Base-by-base conservation (phyloP, 1,140 invertebrate genomes). In the Acromyrmex echinatior region DNA sequence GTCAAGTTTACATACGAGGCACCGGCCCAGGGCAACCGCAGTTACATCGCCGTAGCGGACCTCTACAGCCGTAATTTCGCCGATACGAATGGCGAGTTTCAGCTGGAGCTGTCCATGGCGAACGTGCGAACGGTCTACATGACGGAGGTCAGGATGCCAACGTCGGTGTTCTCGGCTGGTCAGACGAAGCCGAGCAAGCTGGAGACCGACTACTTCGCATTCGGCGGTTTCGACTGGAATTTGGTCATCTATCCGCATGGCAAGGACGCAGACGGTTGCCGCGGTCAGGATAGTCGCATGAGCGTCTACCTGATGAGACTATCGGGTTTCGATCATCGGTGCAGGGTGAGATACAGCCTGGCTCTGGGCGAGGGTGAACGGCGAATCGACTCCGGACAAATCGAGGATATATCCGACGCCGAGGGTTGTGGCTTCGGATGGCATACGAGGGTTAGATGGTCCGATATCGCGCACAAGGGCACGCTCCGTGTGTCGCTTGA, bases 141-240 rank as follows among this genome's bases (percentile, higher is more conserved):
- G 87, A 97, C 97, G 79, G 97, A 98, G 89, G 95, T 95, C 9
- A 87, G 92, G 45, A 94, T 95, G 91, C 91, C 94, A 58, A 93
- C 94, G 12, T 93, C 94, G 28, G 93, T 95, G 6, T 95, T 95
- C 78, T 90, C 93, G 0, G 87, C 91, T 0, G 94, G 94, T 6
- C 95, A 96, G 71, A 86, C 95, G 18, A 95, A 96, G 66, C 89
- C 93, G 2, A 95, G 91, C 92, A 96, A 97, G 88, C 91, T 97
- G 60, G 97, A 98, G 92, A 97, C 97, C 0, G 96, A 96, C 12
- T 97, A 97, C 91, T 98, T 98, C 92, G 96, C 96, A 0, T 98
- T 98, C 91, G 97, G 97, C 5, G 97, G 97, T 14, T 98, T 98
- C 92, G 98, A 98, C 90, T 99, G 98, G 98, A 98, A 98, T 88